Base-by-base conservation (phyloP, 2,888 invertebrate genomes). In the Nesidiocoris tenuis region DNA sequence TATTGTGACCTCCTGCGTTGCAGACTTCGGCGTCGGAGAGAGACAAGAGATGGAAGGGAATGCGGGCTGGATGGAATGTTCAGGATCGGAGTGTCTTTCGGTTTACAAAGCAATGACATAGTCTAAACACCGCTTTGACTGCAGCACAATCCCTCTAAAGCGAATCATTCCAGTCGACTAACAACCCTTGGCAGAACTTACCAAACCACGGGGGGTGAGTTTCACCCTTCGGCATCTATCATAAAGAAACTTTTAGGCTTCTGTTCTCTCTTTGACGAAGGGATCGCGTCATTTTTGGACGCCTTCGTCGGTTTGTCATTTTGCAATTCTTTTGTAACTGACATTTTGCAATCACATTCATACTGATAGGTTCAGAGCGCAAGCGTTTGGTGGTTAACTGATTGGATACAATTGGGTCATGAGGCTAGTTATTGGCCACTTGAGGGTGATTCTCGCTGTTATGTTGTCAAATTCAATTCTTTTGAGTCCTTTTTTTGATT, bases 151-250 rank as follows among this genome's bases (percentile, higher is more conserved):
- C 72, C 61, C 72, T 72, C 39, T 12, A 39, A 72, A 72, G 72
- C 72, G 61, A 72, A 72, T 72, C 72, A 72, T 72, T 72, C 72
- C 72, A 72, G 72, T 54, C 61, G 72, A 72, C 72, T 72, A 72
- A 72, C 72, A 72, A 72, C 72, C 72, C 72, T 72, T 72, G 72
- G 63, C 39, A 39, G 39, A 39, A 39, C 39, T 39, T 39, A 39
- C 39, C 39, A 39, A 39, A 39, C 39, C 3, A 12, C 39, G 39
- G 72, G 54, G 23, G 54, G 16, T 61, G 61, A n/a, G 24, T 18
- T 25, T 63, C 63, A 54, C 72, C 72, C 61, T 72, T 72, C 72
- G 39, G 39, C 63, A 23, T 70, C 54, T 72, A 61, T 63, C 72
- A 72, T 72, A 72, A 72, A 72, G 72, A 72, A 72, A 72, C 72